Conservation (phyloP, 2,113 vertebrate species). For the Eolophus roseicapilla region DNA sequence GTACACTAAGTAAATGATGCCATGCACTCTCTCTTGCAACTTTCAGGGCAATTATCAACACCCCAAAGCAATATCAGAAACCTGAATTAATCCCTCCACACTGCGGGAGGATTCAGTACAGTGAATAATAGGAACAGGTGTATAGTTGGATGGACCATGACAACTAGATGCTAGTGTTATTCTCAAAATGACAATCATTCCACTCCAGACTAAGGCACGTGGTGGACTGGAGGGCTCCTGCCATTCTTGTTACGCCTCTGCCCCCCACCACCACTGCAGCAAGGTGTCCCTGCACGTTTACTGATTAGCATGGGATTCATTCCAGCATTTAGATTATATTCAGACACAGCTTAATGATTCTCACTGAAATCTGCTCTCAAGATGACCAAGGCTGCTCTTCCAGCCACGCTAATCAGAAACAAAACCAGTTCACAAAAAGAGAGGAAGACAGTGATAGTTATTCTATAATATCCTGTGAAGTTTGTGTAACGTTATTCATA, state of each 20-base stretch:
- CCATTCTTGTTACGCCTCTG: accelerated
- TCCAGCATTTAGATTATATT: neutral
- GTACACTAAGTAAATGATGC: neutral
- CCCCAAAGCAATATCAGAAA: neutral
- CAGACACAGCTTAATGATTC: neutral
- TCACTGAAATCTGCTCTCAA: neutral
- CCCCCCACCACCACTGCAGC: neutral
- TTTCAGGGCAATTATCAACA: neutral
- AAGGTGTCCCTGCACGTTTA: neutral
- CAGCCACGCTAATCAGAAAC: neutral
- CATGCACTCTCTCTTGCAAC: neutral
- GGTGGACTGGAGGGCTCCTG: neutral
- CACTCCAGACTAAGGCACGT: neutral
- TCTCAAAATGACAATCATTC: neutral
- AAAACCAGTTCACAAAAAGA: neutral
- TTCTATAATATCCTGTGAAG: neutral
- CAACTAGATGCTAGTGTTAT: neutral
- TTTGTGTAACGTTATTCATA: neutral
- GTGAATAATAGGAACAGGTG: neutral
- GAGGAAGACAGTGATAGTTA: neutral
- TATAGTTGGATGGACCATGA: neutral
- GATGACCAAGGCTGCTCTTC: neutral
- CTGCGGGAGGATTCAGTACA: neutral
- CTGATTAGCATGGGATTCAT: neutral
- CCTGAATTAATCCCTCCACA: neutral